Conservation (phyloP, 2,888 invertebrate genomes). For the Drosophila hamatofila region DNA sequence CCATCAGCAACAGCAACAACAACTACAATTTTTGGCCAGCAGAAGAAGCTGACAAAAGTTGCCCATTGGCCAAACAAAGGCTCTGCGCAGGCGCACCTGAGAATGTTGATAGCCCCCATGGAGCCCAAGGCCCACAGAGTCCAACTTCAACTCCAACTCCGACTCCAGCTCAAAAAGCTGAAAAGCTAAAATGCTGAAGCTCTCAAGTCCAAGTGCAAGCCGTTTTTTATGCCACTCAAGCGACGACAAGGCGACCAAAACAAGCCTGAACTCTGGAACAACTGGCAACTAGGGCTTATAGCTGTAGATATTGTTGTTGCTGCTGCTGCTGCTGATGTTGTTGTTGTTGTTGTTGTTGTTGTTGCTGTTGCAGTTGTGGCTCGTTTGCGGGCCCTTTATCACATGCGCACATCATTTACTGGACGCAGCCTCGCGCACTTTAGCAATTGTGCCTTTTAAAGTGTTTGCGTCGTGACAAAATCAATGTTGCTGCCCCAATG, state of each 20-base stretch:
- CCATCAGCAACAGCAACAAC: neutral
- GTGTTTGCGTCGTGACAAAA: conserved; percentile 82
- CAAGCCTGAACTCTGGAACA: conserved; percentile 37
- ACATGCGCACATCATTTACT: conserved; percentile 81
- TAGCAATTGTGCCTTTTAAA: conserved; percentile 79
- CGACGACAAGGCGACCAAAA: conserved; percentile 61
- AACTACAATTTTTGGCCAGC: conserved; percentile 61
- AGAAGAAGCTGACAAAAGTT: conserved; percentile 53
- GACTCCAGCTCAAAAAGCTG: conserved; percentile 18
- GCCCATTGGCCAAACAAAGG: conserved; percentile 74
- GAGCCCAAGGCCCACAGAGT: conserved; percentile 56
- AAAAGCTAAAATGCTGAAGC: conserved; percentile 13
- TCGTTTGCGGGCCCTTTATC: conserved; percentile 75
- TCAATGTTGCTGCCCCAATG: conserved; percentile 76
- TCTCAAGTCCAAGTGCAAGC: conserved; percentile 74
- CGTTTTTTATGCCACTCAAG: conserved; percentile 79
- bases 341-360: conserved; percentile 17
- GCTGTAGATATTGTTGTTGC: conserved; percentile 5
- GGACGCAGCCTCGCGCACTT: conserved; percentile 65
- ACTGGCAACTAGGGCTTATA: conserved; percentile 29
- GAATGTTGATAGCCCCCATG: conserved; percentile 84
- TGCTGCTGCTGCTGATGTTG: conserved; percentile 16
- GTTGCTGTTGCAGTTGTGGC: conserved; percentile 30
- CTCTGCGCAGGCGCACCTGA: conserved; percentile 82
- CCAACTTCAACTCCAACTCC: conserved; percentile 1